These are phyloP conservation scores for Propithecus coquereli DNA, from an alignment of 2,113 vertebrate species.

Conservation along the genomic window DNA sequence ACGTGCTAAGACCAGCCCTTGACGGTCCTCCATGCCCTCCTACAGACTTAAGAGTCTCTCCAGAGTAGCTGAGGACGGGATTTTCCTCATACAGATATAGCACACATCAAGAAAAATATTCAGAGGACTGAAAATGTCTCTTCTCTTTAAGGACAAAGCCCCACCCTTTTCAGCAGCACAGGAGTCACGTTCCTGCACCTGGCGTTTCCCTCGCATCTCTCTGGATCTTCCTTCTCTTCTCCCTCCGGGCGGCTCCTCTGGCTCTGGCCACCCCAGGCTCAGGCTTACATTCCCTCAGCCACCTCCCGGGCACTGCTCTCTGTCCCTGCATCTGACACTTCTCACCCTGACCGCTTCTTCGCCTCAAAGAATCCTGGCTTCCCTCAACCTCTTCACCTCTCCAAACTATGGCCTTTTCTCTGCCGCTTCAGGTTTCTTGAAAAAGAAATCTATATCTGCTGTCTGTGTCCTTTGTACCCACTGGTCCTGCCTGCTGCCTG, in stretches of 20 bases:
- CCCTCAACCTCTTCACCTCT: background rate
- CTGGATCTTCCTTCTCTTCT: background rate
- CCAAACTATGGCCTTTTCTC: background rate
- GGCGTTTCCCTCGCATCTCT: background rate
- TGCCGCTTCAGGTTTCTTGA: background rate
- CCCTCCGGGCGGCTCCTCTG: background rate
- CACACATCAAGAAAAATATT: background rate
- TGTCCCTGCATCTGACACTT: background rate
- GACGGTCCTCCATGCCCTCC: background rate
- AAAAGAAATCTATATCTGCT: background rate
- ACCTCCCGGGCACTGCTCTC: background rate
- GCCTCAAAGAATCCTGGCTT: background rate
- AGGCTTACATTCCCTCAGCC: background rate
- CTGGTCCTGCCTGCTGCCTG: background rate
- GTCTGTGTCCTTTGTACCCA: background rate
- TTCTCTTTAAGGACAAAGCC: background rate
- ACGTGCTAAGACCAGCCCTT: background rate
- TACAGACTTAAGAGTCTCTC: background rate
- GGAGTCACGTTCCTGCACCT: background rate
- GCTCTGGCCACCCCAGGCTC: background rate
- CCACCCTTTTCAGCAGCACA: background rate
- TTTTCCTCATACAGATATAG: background rate
- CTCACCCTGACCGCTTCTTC: background rate
- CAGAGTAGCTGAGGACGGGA: background rate
- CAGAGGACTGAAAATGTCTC: background rate